These are phyloP conservation scores for Rhyzopertha dominica DNA, from an alignment of 1,140 invertebrate genomes.

Conservation along the genomic window DNA sequence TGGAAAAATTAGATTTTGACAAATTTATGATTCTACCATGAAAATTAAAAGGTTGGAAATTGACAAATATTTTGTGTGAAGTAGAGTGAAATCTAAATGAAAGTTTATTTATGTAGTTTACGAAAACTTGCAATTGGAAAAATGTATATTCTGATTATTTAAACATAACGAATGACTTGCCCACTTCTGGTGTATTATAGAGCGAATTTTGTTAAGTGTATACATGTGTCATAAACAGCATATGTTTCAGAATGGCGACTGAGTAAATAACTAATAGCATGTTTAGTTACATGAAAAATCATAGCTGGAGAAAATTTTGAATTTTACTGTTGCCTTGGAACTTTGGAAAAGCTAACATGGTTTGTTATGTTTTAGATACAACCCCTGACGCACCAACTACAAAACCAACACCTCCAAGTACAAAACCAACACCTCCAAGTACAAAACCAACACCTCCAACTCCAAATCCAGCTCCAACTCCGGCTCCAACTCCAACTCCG, in stretches of 20 bases:
- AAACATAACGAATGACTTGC: too few relatives aligned
- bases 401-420: constrained; percentile 12
- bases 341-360: constrained; percentile 2
- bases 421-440: constrained; percentile 15
- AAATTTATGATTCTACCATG: too few relatives aligned
- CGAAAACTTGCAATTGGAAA: too few relatives aligned
- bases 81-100: too few relatives aligned
- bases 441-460: constrained; percentile 13
- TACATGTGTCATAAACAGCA: constrained; percentile 7
- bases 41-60: too few relatives aligned
- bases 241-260: constrained; percentile 10
- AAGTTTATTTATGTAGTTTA: too few relatives aligned
- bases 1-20: too few relatives aligned
- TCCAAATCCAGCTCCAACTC: constrained; percentile 12
- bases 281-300: constrained; percentile 1
- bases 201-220: neutral
- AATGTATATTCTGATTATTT: too few relatives aligned
- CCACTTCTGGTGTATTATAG: too few relatives aligned
- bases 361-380: constrained; percentile 3
- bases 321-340: too few relatives aligned
- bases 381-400: constrained; percentile 7
- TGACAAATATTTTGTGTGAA: too few relatives aligned
- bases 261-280: constrained; percentile 2
- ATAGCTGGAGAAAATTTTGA: too few relatives aligned
- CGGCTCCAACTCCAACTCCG: constrained; percentile 27